phyloP scores from a whole-genome alignment of 2,888 invertebrate species.

The Drosophila macrospina region DNA sequence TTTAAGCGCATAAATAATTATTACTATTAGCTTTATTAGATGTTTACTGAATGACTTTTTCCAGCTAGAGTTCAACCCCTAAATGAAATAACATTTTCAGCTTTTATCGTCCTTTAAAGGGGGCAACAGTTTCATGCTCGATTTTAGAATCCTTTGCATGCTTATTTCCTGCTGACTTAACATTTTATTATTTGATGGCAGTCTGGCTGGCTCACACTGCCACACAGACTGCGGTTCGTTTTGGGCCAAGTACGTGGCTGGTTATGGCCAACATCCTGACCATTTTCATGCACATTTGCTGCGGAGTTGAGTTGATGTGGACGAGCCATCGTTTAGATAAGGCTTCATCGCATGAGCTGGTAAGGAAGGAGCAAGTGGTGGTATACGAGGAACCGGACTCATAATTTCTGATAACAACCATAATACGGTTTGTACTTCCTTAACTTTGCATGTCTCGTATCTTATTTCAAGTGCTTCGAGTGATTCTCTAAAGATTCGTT shows the following conservation, averaged over 20 bases:
- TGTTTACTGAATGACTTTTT: neutral
- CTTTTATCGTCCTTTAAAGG: neutral
- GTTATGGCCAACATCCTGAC: slow-evolving; percentile 63
- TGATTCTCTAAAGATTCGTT: slow-evolving; percentile 21
- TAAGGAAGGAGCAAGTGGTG: neutral
- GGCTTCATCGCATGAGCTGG: slow-evolving; percentile 14
- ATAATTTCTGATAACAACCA: slow-evolving; percentile 18
- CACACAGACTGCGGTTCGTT: slow-evolving; percentile 24
- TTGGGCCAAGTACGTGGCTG: slow-evolving; percentile 48
- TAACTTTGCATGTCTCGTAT: slow-evolving; percentile 32
- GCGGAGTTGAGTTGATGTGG: slow-evolving; percentile 17
- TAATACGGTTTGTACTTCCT: slow-evolving; percentile 32
- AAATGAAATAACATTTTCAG: neutral
- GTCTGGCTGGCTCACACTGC: slow-evolving; percentile 43
- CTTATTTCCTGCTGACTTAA: slow-evolving; percentile 65
- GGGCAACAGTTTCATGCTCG: neutral
- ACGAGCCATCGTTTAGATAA: slow-evolving; percentile 66
- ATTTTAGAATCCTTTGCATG: slow-evolving; percentile 29
- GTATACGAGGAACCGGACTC: slow-evolving; percentile 15
- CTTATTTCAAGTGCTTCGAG: slow-evolving; percentile 37
- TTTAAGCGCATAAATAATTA: neutral
- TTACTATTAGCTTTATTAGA: neutral
- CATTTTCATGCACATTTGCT: slow-evolving; percentile 49
- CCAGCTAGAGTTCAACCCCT: neutral
- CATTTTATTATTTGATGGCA: slow-evolving; percentile 61